Base-by-base conservation (phyloP, 2,797 vertebrate species). In the Labeo calbasu region DNA sequence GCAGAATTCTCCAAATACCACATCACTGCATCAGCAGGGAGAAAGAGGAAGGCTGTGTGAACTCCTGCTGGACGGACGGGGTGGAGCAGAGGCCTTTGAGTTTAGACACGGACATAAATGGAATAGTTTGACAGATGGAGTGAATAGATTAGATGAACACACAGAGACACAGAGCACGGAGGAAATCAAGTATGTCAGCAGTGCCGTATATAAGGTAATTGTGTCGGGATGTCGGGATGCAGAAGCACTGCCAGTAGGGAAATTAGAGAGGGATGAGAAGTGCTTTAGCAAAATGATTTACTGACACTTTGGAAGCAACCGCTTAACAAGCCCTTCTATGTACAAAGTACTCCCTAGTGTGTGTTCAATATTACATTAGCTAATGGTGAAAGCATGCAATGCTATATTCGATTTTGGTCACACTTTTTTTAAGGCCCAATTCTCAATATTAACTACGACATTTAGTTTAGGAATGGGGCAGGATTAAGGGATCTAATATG, bases 1-100 rank as follows among this genome's bases (percentile, higher is more conserved):
- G 77, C 88, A 88, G 94, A 97, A 98, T 98, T 98, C 96, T 93
- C 94, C 55, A 92, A 95, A 88, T 98, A 86, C 87, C 85, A 83
- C 87, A 91, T 89, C 88, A 82, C 88, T 91, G 72, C 88, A 88
- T 57, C 75, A 77, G 71, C 69, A 57, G 14, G 17, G 70, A 57
- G 50, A 59, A 12, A 8, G 50, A 84, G 76, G 82, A 19, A 21
- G 70, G 50, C 53, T 48, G 65, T 40, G 48, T 77, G 23, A 55
- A 63, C 40, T 59, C 68, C 59, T 73, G 83, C 66, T 14, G 12
- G 17, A 63, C 48, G 51, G 40, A 12, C 28, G 25, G 40, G 14
- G n/a, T 8, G 28, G 53, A 17, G 53, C 2, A 10, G 53, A 59
- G 73, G 11, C 5, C 43, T 46, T 55, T 13, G 23, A 15, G 55